Evolutionary conservation across 2,888 invertebrate genomes (phyloP), one percentile per base, ranked within the genome.

Genomic region (Thera obeliscata): DNA sequence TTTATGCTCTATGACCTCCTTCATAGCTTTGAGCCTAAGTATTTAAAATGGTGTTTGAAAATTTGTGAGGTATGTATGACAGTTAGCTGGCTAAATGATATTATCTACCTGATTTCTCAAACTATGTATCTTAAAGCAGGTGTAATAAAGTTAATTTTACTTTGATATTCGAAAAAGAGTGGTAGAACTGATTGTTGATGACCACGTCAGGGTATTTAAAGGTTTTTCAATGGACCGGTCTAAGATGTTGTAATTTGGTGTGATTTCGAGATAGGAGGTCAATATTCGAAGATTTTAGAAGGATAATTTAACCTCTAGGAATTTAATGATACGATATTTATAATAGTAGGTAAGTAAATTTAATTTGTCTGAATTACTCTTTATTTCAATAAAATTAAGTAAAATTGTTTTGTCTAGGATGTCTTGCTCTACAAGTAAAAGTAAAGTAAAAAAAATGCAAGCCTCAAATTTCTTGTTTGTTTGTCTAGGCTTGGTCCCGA

Each of bases 211-310:
- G 67, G 66, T 54, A 61, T 73, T 70, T 54, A 70, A 64, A 64
- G 41, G 66, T 66, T 69, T 67, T 70, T 64, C 55, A 54, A 64
- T 67, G 36, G 61, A 65, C 66, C 67, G 67, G 71, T 69, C 66
- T 66, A 52, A 64, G 60, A 50, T 61, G 65, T 46, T 56, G 60
- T 66, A 66, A 61, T 66, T 61, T 66, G 55, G 65, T 61, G 55
- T 61, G 61, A 61, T 54, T 61, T 61, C 5, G 57, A 61, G 60
- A 66, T 66, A 56, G 41, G 58, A 12, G 60, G 35, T 60, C 56
- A 56, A 50, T 50, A 61, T 36, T 50, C 43, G 22, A 60, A 11
- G 11, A 3, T 38, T 58, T 36, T 49, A 35, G 4, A 55, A 54
- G 35, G 35, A 55, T 61, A 61, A 36, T 60, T 50, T 46, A 46